These are phyloP conservation scores for Ferrisia virgata DNA, from an alignment of 2,888 invertebrate species.

Conservation along the genomic window DNA sequence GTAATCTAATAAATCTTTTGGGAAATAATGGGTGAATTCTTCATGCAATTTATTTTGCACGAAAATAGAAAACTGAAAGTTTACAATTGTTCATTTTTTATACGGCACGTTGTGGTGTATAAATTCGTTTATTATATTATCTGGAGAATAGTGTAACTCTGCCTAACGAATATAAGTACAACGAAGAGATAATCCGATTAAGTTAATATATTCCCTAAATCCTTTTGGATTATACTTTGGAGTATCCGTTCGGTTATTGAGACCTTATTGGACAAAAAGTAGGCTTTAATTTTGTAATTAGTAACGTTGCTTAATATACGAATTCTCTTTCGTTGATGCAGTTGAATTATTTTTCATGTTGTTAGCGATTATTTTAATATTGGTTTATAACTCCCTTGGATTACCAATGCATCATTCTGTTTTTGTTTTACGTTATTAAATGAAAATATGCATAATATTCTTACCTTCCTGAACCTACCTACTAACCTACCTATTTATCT, in stretches of 20 bases:
- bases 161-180: not conserved
- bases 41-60: not conserved
- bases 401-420: not conserved
- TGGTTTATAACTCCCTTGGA: not conserved
- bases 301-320: not conserved
- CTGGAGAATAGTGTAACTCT: not conserved
- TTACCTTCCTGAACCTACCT: too few relatives aligned
- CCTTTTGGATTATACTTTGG: not conserved
- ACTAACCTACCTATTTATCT: too few relatives aligned
- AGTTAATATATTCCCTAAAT: conserved; percentile 14
- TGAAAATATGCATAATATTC: too few relatives aligned
- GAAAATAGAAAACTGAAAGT: not conserved
- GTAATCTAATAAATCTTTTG: not conserved
- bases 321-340: not conserved
- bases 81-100: not conserved
- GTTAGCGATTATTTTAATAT: not conserved
- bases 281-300: conserved; percentile 1
- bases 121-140: not conserved
- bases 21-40: not conserved
- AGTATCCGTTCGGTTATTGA: not conserved
- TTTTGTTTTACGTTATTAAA: too few relatives aligned
- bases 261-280: not conserved
- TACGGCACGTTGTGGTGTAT: not conserved
- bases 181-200: conserved; percentile 16
- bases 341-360: not conserved